phyloP scores from a whole-genome alignment of 2,797 vertebrate species.

The Gadopsis bispinosus region DNA sequence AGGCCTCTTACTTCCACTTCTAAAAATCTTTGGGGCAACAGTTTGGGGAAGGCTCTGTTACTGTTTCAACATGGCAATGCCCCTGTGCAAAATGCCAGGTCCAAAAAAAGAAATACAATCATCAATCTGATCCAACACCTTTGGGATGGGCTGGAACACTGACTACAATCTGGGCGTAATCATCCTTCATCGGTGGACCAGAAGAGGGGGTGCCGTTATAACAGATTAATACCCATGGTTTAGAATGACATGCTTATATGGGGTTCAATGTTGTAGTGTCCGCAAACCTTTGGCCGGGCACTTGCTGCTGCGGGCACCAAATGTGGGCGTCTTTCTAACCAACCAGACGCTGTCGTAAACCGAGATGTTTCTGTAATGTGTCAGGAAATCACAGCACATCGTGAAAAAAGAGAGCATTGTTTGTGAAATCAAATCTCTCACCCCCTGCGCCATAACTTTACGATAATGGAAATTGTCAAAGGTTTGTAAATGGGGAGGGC shows the following conservation, averaged over 20 bases:
- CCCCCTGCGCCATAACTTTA: conserved; percentile 63
- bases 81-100: not conserved
- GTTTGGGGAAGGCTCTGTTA: not conserved
- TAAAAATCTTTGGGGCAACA: not conserved
- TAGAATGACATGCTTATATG: not conserved
- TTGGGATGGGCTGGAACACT: not conserved
- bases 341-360: not conserved
- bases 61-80: not conserved
- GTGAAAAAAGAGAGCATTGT: conserved; percentile 38
- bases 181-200: not conserved
- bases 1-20: not conserved
- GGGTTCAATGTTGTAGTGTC: not conserved
- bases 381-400: conserved; percentile 20
- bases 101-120: not conserved
- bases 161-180: not conserved
- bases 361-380: conserved; percentile 23
- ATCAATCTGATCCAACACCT: not conserved
- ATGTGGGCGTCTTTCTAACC: not conserved
- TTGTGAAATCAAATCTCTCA: conserved; percentile 61
- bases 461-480: conserved; percentile 71
- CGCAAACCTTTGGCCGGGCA: not conserved
- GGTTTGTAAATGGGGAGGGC: conserved; percentile 65
- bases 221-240: not conserved
- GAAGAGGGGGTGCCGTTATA: not conserved
- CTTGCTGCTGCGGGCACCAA: not conserved